Evolutionary conservation across 2,888 invertebrate genomes (phyloP).

Genomic region (Eilema depressum): DNA sequence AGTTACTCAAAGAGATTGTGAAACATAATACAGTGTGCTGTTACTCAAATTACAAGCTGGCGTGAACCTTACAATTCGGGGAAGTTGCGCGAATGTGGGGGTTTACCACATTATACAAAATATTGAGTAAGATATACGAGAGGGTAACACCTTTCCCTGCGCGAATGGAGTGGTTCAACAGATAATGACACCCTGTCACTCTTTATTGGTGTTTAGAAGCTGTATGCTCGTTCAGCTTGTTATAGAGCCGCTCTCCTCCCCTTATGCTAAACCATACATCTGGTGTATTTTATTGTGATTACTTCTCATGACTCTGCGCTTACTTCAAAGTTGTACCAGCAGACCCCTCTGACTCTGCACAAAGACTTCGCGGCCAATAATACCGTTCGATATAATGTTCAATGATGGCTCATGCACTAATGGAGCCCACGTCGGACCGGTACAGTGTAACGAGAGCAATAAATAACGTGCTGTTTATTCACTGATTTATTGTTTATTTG

Average conservation of each 20-base stretch:
- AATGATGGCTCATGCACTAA: not conserved
- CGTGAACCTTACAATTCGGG: too few relatives aligned
- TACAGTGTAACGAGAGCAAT: constrained; percentile 4
- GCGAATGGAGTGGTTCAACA: too few relatives aligned
- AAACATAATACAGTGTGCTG: too few relatives aligned
- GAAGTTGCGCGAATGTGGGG: too few relatives aligned
- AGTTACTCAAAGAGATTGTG: too few relatives aligned
- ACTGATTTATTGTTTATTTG: constrained; percentile 10
- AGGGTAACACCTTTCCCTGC: too few relatives aligned
- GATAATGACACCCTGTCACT: too few relatives aligned
- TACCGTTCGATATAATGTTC: not conserved
- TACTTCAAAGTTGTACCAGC: not conserved
- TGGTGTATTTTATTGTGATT: not conserved
- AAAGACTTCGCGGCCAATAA: not conserved
- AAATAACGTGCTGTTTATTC: constrained; percentile 7
- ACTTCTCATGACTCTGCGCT: not conserved
- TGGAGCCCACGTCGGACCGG: constrained; percentile 8
- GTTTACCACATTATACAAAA: too few relatives aligned
- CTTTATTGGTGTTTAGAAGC: too few relatives aligned
- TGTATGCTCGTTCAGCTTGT: too few relatives aligned
- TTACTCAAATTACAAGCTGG: too few relatives aligned
- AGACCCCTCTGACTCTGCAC: not conserved
- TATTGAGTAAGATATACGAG: too few relatives aligned
- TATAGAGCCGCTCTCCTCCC: not conserved
- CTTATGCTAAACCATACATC: not conserved